These are phyloP conservation scores for Orientallactaga bullata DNA, from an alignment of 2,113 vertebrate species.

Conservation along the genomic window DNA sequence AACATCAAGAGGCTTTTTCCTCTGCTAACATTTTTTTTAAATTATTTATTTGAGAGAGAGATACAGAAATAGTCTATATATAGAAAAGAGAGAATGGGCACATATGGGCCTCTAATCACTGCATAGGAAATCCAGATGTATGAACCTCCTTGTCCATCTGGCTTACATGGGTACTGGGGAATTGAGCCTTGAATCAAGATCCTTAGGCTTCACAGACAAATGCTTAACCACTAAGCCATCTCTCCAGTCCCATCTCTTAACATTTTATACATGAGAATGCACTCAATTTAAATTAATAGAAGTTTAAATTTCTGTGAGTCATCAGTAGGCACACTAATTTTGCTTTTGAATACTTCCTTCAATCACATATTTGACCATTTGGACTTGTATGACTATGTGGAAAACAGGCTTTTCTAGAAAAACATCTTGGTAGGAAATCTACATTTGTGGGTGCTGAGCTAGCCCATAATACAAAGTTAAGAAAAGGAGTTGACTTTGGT, in stretches of 20 bases:
- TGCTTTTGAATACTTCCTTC: slow-evolving; percentile 57
- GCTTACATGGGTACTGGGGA: no score
- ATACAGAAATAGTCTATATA: no score
- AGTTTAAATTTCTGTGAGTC: slow-evolving; percentile 33
- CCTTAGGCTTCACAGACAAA: no score
- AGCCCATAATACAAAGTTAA: slow-evolving; percentile 71
- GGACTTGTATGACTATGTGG: slow-evolving; percentile 76
- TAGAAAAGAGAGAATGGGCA: no score
- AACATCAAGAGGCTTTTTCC: slow-evolving; percentile 62
- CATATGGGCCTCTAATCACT: no score
- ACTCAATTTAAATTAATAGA: slow-evolving; percentile 67
- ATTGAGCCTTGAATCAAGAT: no score
- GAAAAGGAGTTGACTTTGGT: slow-evolving; percentile 81
- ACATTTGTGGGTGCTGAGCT: slow-evolving; percentile 73
- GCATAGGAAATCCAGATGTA: no score
- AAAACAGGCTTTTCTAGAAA: slow-evolving; percentile 76
- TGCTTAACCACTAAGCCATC: no score
- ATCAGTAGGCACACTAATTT: slow-evolving; percentile 56
- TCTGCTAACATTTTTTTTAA: slow-evolving; percentile 54
- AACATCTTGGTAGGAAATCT: slow-evolving; percentile 74
- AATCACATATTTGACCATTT: slow-evolving; percentile 72
- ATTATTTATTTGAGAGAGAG: no score
- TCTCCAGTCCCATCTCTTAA: no score
- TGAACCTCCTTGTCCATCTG: no score
- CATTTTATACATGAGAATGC: slow-evolving; percentile 34